phyloP scores from a whole-genome alignment of 2,797 vertebrate genomes.

The Chloroceryle amazona region DNA sequence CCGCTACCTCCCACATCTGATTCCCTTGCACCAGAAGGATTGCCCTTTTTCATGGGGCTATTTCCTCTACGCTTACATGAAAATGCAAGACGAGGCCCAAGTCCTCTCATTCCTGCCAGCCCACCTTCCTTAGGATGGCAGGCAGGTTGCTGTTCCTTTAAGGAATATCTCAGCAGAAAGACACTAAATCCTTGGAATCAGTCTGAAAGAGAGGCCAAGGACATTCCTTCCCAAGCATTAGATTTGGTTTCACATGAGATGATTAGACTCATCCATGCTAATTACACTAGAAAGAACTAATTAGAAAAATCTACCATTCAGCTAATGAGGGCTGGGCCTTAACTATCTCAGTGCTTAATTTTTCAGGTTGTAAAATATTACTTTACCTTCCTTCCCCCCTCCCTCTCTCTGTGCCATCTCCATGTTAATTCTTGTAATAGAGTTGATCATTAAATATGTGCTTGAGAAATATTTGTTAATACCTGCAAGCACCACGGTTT shows the following conservation, averaged over 20 bases:
- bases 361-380: slow-evolving; percentile 82
- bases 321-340: slow-evolving; percentile 95
- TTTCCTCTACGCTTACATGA: background rate
- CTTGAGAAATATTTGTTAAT: slow-evolving; percentile 52
- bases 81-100: background rate
- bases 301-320: slow-evolving; percentile 95
- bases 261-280: slow-evolving; percentile 96
- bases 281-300: slow-evolving; percentile 98
- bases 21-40: background rate
- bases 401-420: slow-evolving; percentile 35
- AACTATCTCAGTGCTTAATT: slow-evolving; percentile 90
- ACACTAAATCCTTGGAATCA: slow-evolving; percentile 79
- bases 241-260: slow-evolving; percentile 96
- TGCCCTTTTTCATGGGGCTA: background rate
- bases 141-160: slow-evolving; percentile 66
- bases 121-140: background rate
- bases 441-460: slow-evolving; percentile 70
- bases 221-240: slow-evolving; percentile 92
- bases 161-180: slow-evolving; percentile 40
- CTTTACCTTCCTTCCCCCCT: slow-evolving; percentile 55
- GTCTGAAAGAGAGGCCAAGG: slow-evolving; percentile 94
- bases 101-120: background rate
- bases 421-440: slow-evolving; percentile 64
- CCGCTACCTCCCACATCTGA: background rate
- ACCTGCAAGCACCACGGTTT: background rate